Conservation (phyloP, 2,113 vertebrate species). For the Albula glossodonta region DNA sequence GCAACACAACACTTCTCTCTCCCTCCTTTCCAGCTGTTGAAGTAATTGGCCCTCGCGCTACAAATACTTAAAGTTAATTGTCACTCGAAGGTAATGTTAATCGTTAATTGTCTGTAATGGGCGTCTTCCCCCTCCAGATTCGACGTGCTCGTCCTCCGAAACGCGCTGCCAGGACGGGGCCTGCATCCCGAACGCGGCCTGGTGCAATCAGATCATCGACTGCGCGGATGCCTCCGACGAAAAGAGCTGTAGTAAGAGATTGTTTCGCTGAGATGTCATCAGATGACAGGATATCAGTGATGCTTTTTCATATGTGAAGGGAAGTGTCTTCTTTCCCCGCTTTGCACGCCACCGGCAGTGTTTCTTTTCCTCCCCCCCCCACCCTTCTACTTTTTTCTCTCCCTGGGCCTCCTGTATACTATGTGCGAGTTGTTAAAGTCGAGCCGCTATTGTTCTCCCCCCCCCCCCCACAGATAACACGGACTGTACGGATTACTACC, state of each 20-base stretch:
- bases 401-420: not conserved
- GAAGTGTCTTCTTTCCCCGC: not conserved
- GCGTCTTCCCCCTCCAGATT: constrained; percentile 55
- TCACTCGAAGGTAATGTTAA: not conserved
- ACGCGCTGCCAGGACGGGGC: constrained; percentile 75
- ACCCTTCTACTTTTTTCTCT: not conserved
- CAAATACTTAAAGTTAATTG: not conserved
- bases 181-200: constrained; percentile 75
- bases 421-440: not conserved
- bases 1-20: not conserved
- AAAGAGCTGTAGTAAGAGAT: constrained; percentile 79
- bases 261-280: not conserved
- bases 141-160: constrained; percentile 70
- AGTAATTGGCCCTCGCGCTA: not conserved
- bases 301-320: not conserved
- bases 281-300: not conserved
- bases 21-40: not conserved
- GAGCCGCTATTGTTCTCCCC: constrained; percentile 21
- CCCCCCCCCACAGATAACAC: constrained; percentile 67
- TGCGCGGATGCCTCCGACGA: constrained; percentile 84
- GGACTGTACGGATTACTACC: constrained; percentile 79
- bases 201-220: constrained; percentile 82
- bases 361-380: not conserved
- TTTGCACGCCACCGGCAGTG: too few relatives aligned
- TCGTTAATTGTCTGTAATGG: not conserved